Evolutionary conservation across 2,113 vertebrate species (phyloP).

Genomic region (Pangasianodon gigas): DNA sequence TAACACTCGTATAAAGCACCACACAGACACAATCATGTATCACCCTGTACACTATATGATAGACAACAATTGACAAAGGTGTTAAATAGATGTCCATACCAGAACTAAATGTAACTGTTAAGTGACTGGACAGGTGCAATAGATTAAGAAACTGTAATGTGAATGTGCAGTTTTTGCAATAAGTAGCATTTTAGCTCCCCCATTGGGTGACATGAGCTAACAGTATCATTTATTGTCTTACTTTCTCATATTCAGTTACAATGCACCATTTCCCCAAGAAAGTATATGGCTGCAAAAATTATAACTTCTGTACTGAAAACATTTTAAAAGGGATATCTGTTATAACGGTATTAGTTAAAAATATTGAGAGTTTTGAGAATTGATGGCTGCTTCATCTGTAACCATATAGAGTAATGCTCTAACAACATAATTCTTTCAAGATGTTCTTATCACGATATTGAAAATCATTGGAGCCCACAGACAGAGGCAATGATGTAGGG

Average conservation of each 20-base stretch:
- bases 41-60: not conserved
- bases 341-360: not conserved
- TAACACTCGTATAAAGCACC: too few species aligned
- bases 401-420: not conserved
- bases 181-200: constrained; percentile 10
- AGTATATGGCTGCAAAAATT: not conserved
- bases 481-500: not conserved
- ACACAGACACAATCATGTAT: not conserved
- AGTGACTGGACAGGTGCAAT: not conserved
- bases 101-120: not conserved
- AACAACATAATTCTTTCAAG: not conserved
- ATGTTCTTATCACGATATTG: not conserved
- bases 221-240: not conserved
- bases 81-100: not conserved
- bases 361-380: not conserved
- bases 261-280: not conserved
- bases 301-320: not conserved
- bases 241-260: not conserved
- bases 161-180: not conserved
- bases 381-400: not conserved
- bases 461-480: not conserved
- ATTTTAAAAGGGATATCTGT: not conserved
- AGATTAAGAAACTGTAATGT: not conserved
- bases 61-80: not conserved
- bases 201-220: constrained; percentile 7